Evolutionary conservation across 2,888 invertebrate genomes (phyloP).

Genomic region (Matsumyia berberina): DNA sequence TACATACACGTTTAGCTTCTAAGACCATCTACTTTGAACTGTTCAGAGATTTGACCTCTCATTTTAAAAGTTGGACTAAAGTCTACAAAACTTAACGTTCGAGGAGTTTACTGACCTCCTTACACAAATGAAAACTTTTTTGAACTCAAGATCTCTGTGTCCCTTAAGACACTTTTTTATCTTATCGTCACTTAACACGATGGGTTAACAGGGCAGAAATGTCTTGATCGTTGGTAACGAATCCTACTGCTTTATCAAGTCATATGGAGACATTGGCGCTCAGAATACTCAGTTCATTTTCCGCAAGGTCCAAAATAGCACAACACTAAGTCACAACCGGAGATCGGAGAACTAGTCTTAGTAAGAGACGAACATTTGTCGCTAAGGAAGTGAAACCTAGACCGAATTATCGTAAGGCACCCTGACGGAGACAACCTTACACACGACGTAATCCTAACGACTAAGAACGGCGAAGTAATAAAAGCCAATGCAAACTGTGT

Average conservation of each 20-base stretch:
- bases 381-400: background rate
- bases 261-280: background rate
- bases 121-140: background rate
- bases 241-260: background rate
- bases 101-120: background rate
- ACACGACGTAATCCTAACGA: background rate
- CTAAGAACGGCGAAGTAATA: no score
- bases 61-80: background rate
- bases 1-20: background rate
- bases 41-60: background rate
- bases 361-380: background rate
- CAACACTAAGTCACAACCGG: background rate
- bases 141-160: background rate
- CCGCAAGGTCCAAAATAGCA: slow-evolving; percentile 14
- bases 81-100: background rate
- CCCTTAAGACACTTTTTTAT: background rate
- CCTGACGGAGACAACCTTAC: slow-evolving; percentile 7
- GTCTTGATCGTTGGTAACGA: background rate
- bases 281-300: slow-evolving; percentile 1
- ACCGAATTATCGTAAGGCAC: background rate
- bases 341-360: background rate
- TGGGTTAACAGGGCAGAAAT: no score
- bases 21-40: background rate
- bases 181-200: no score
- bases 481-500: no score